Evolutionary conservation across 2,797 vertebrate genomes (phyloP), one percentile per base, ranked within the genome.

Genomic region (Furcifer pardalis): DNA sequence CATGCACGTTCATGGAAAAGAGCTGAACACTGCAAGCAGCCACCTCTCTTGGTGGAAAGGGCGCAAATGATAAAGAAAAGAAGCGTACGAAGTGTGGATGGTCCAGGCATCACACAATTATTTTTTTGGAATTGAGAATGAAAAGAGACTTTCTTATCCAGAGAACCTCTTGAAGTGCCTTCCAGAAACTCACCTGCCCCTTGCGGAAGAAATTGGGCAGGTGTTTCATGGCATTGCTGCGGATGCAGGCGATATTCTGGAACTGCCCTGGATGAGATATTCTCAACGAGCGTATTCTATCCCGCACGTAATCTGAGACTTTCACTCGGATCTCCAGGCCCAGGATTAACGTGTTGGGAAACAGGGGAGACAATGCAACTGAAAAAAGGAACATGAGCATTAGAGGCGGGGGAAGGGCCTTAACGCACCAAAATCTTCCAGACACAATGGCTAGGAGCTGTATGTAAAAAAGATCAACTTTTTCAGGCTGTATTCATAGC

Each of bases 161-260:
- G 32, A 76, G 27, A 42, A 42, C 15, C 12, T 27, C 27, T 60
- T 2, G 49, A 2, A 30, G 21, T 1, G 19, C 44, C 19, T 35
- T 76, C 35, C 19, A 3, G 63, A 62, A 75, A 71, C 91, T 79
- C 88, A 98, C 98, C 97, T 98, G 98, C 86, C 97, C 98, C 93
- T 98, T 98, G 42, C 5, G 80, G 90, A 99, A 99, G 95, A 97
- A 98, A 94, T 98, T 98, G 75, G 98, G 98, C 74, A 98, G 96
- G 86, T 98, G 98, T 88, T 98, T 99, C 98, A 99, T 99, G 23
- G 98, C 98, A 60, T 99, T 99, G 94, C 97, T 97, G 49, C 98
- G 96, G 77, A 98, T 89, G 83, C 97, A 98, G 87, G 98, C 97
- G 1, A 98, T 97, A 93, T 99, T 98, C 96, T 97, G 97, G 94